Percentiles rank a stretch among this genome's conserved stretches.
Evolutionary conservation across 2,888 invertebrate species (phyloP).

Genomic region (Ferrisia virgata): DNA sequence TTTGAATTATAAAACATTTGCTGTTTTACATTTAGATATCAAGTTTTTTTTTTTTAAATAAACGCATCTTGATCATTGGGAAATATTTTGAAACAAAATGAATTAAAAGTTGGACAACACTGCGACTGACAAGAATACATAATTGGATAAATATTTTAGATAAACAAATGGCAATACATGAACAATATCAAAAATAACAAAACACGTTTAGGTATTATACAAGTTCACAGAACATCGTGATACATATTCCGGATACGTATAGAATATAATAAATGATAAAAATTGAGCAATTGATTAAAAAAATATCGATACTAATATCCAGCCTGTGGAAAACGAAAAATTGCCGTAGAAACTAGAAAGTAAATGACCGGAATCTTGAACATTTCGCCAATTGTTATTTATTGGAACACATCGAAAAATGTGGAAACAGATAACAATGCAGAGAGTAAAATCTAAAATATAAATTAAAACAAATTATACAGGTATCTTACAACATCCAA

Average conservation of each 20-base stretch:
- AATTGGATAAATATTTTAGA: too few relatives aligned
- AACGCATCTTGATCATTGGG: not conserved
- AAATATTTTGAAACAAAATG: too few relatives aligned
- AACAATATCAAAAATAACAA: too few relatives aligned
- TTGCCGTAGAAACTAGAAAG: not conserved
- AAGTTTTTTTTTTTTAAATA: not conserved
- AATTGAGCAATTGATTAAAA: not conserved
- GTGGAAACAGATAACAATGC: conserved; percentile 84
- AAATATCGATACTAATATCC: not conserved
- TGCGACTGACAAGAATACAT: too few relatives aligned
- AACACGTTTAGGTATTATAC: not conserved
- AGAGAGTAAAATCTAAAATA: conserved; percentile 79
- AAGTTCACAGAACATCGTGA: not conserved
- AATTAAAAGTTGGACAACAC: too few relatives aligned
- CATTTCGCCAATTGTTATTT: not conserved
- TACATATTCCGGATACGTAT: not conserved
- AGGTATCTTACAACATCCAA: not conserved
- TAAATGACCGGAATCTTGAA: not conserved
- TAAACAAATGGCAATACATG: too few relatives aligned
- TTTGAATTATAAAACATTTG: not conserved
- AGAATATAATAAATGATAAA: not conserved
- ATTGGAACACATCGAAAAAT: conserved; percentile 68
- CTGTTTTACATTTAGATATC: too few relatives aligned
- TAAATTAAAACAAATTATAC: conserved; percentile 50
- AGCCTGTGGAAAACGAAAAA: not conserved